Conservation (phyloP, 2,888 invertebrate genomes). For the Doris montereyensis region DNA sequence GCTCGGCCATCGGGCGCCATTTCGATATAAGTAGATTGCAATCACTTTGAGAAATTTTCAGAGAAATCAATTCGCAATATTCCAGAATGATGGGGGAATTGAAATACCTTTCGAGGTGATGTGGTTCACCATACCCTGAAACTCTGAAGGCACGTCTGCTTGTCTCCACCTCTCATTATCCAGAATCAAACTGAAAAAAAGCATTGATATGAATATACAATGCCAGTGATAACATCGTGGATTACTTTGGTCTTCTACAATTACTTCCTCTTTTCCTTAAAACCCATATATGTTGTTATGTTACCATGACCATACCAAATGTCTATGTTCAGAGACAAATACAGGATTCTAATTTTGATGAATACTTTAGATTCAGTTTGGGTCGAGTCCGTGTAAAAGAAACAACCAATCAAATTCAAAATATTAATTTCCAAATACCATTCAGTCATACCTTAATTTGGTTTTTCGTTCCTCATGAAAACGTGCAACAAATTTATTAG, state of each 20-base stretch:
- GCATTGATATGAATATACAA: no score
- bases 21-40: background rate
- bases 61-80: slow-evolving; percentile 16
- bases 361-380: no score
- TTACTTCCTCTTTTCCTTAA: no score
- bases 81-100: no score
- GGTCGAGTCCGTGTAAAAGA: no score
- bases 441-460: slow-evolving; percentile 81
- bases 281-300: no score
- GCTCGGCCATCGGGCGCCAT: no score
- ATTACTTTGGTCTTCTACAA: no score
- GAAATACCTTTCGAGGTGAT: slow-evolving; percentile 76
- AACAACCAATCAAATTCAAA: background rate
- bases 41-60: background rate
- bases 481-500: slow-evolving; percentile 90
- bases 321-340: no score
- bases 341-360: no score
- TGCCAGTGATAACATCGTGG: no score
- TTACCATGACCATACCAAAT: no score
- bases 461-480: slow-evolving; percentile 91
- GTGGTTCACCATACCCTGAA: slow-evolving; percentile 87
- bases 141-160: slow-evolving; percentile 90
- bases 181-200: slow-evolving; percentile 78
- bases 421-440: slow-evolving; percentile 9
- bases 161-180: slow-evolving; percentile 95